Base-by-base conservation (phyloP, 2,888 invertebrate genomes). In the Melipona beecheii region DNA sequence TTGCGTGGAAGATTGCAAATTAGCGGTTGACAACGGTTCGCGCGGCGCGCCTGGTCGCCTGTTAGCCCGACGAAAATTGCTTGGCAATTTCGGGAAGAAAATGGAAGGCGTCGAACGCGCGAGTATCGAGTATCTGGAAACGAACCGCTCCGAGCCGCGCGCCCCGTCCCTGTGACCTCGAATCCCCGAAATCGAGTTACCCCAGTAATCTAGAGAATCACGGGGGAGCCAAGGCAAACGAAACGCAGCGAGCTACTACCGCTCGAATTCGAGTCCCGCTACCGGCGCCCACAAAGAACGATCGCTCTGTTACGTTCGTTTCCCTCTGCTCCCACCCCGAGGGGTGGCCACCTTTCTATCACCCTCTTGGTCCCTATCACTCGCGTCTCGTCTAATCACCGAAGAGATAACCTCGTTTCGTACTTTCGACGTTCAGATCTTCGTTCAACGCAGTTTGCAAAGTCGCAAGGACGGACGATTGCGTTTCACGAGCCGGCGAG, bases 181-280 rank as follows among this genome's bases (percentile, higher is more conserved):
- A 86, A 88, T 83, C 81, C 78, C 56, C 72, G 71, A 78, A 86
- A 87, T 87, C 79, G 75, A 88, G 81, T 88, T 87, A 81, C 72
- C 36, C 71, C 36, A 76, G 60, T 83, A 77, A 75, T 83, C 62
- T 58, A 50, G 73, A 76, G 81, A 81, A 81, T 81, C 80, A 68
- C 65, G 72, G 78, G 76, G 81, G 70, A 85, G 76, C 78, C 60
- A 81, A 74, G 78, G 66, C 76, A 83, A 87, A 87, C 78, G 85
- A 83, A 87, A 81, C 66, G 27, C 78, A 71, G 62, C 68, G 62
- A 62, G 62, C 27, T 64, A 78, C 27, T 31, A 78, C 71, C 78
- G n/a, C 70, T 43, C 36, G 79, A 78, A 81, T 80, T 71, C 58
- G 72, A 78, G 52, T 77, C 68, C 74, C 87, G 69, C 77, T 78